Evolutionary conservation across 1,140 invertebrate species (phyloP), one percentile per base, ranked within the genome.

Genomic region (Helicoverpa zea): DNA sequence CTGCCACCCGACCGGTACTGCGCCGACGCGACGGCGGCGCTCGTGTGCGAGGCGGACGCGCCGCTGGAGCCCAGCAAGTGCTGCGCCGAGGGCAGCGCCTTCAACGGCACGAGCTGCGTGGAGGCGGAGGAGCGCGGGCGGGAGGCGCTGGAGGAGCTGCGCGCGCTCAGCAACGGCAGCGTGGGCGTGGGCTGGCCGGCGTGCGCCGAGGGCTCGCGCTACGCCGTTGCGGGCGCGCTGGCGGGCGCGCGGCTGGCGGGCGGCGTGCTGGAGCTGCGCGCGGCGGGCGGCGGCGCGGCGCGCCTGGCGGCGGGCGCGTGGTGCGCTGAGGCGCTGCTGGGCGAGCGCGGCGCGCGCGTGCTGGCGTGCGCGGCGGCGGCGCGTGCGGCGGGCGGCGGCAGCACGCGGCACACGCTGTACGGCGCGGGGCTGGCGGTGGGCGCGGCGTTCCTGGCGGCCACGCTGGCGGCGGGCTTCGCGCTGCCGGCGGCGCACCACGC

Each of bases 401-500:
- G 75, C 90, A 10, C 86, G 77, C 89, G 88, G 52, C 89, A 88
- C 82, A 79, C 88, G 80, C 91, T 98, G 47, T 97, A 98, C 86
- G 96, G 97, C 54, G 96, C 97, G n/a, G 97, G 97, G 58, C 95
- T 98, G 84, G 96, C 97, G 72, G 96, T 98, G 78, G 97, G 97
- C 78, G 97, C 97, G 2, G 96, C 97, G 68, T 98, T 98, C 92
- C 92, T 98, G 91, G 96, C 97, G 13, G 97, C 97, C 3, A 98
- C 97, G 43, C 92, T 98, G 85, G 96, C 96, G 3, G 96, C 97
- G 2, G 97, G 97, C 9, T 97, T 97, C 87, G 95, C 98, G 82
- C 93, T 98, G 87, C 97, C 97, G 35, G 96, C 97, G 16, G 97
- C 97, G 77, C 97, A 98, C 95, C 97, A 98, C 95, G 97, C 97